A percentile compares a stretch with the other conserved stretches of the same genome.
These are phyloP conservation scores for Lingula anatina DNA, from an alignment of 2,888 invertebrate species.

Conservation along the genomic window DNA sequence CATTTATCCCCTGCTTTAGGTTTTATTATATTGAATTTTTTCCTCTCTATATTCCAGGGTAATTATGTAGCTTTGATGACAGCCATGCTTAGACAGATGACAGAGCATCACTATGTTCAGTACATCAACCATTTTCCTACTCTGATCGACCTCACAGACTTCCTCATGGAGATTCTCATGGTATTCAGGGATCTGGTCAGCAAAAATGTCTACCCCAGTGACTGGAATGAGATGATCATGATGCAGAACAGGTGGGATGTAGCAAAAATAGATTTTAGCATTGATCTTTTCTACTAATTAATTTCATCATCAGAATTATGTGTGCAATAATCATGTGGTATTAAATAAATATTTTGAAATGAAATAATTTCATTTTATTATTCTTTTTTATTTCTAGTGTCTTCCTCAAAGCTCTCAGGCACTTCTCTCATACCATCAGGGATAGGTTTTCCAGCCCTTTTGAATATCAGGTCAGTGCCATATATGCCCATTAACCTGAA, in stretches of 20 bases:
- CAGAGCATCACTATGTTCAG: conserved; percentile 71
- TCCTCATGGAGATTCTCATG: conserved; percentile 80
- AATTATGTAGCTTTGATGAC: conserved; percentile 84
- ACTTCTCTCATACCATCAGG: conserved; percentile 73
- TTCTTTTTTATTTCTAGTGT: too few relatives aligned
- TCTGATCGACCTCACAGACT: conserved; percentile 74
- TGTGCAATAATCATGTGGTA: too few relatives aligned
- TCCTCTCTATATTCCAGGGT: conserved; percentile 57
- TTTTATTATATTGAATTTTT: too few relatives aligned
- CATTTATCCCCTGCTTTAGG: too few relatives aligned
- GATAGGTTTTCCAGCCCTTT: conserved; percentile 69
- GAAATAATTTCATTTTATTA: too few relatives aligned
- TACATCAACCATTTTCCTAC: conserved; percentile 66
- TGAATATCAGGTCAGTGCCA: conserved; percentile 61
- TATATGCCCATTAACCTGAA: too few relatives aligned
- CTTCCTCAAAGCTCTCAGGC: conserved; percentile 70
- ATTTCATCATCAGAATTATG: not conserved
- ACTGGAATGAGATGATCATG: conserved; percentile 95
- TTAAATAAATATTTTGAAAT: too few relatives aligned
- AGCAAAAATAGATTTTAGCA: not conserved
- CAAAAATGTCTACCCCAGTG: conserved; percentile 75
- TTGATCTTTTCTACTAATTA: not conserved
- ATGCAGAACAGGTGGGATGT: conserved; percentile 68
- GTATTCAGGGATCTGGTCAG: conserved; percentile 82
- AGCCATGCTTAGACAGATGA: conserved; percentile 88